Base-by-base conservation (phyloP, 1,140 invertebrate species). In the Camponotus pennsylvanicus region DNA sequence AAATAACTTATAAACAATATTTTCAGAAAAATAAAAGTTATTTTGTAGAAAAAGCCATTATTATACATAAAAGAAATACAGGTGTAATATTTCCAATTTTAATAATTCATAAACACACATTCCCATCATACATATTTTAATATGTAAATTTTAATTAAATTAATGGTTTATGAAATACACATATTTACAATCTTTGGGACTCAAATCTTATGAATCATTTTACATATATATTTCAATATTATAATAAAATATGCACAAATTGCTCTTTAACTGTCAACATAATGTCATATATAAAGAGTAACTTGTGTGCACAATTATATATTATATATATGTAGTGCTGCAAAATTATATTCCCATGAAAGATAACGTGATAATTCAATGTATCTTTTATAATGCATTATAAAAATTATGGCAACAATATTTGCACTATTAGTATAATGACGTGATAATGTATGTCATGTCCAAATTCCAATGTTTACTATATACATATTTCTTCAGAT, bases 121-220 rank as follows among this genome's bases (percentile, higher is more conserved):
- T 21, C 61, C 18, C 15, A 45, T 42, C n/a, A 18, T 52, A 52
- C 15, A 21, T 55, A 79, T 67, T 57, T 69, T 40, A 42, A 61
- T 11, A 27, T 88, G 57, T 57, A 86, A 78, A 85, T 45, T 66
- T 86, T 83, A 83, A 88, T 88, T 88, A 89, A 89, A 87, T 82
- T 86, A 88, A 78, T 86, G 49, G 71, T 64, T 77, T 61, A 71
- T 13, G 52, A 76, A 37, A 52, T 90, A 85, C 34, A 85, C 18
- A 64, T 90, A 88, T 90, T 90, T 90, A 90, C 76, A 87, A 86
- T 90, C 86, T 90, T 90, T 90, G 88, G 88, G 40, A 88, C 69
- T 87, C 21, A 69, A 77, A 27, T 27, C 27, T 0, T 63, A 77
- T 21, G 18, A 27, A 32, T 45, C 9, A 52, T 52, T 52, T 52